Base-by-base conservation (phyloP, 1,140 invertebrate species). In the Procambarus virginalis region DNA sequence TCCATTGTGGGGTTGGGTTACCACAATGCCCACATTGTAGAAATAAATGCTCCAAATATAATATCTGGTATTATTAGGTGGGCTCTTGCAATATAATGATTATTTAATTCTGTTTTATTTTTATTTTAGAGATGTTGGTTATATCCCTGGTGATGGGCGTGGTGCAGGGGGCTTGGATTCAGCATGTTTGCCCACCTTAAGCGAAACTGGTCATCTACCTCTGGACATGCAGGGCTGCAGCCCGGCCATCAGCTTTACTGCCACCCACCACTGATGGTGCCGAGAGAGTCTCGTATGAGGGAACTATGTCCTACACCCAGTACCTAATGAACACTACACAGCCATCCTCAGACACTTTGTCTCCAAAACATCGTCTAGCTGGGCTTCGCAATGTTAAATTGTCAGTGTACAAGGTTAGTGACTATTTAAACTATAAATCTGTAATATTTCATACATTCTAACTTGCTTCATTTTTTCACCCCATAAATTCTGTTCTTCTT, bases 111-210 rank as follows among this genome's bases (percentile, higher is more conserved):
- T 12, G 10, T 64, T 64, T 17, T 64, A 20, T 64, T 64, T 22
- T 46, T 6, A 70, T 64, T 49, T 58, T 84, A 92, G 91, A 80
- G 96, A 96, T 91, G 94, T 92, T 51, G 96, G 96, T 3, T 92
- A 93, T 22, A 94, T 97, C 49, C 97, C 97, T 1, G 97, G 97
- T 1, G 96, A 97, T 94, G 94, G 94, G 9, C 94, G 94, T 86
- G 97, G 97, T 2, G 96, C 96, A 6, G 96, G 95, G 75, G 97
- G 97, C 8, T 93, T 96, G 0, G 96, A 97, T 93, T 96, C 96
- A 0, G 93, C 95, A 93, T 97, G 58, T 97, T 95, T 93, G 93
- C 95, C 8, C 96, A 97, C 93, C 93, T 96, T 2, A 95, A 96
- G 91, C 94, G 96, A 8, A 97, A 96, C 92, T 97, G 96, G 96